Evolutionary conservation across 2,797 vertebrate genomes (phyloP), one percentile per base, ranked within the genome.

Genomic region (Lepidocolaptes lacrymiger): DNA sequence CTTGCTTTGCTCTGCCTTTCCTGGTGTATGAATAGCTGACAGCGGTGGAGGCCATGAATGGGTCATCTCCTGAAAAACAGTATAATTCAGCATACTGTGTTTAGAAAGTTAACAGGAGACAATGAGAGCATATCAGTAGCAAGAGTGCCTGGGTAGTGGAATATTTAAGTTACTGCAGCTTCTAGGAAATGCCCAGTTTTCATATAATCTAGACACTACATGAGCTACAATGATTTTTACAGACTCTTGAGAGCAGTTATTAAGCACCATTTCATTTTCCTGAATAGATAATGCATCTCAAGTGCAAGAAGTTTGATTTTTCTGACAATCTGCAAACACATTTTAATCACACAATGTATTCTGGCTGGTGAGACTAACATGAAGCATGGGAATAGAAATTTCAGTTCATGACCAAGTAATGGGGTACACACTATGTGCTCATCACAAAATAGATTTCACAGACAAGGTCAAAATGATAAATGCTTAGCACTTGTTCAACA

Each of bases 31-130:
- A 97, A 99, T 98, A 93, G 98, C 98, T 89, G 98, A 98, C 54
- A 98, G 97, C 14, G 98, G 98, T 0, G 98, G 97, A 88, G 98
- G 98, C 99, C 99, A 99, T 88, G 98, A 98, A 97, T 99, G 98
- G 97, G 99, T 99, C 99, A 99, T 99, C 97, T 99, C 99, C 99
- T 99, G 97, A 74, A 92, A 90, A 96, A 93, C 63, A 90, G n/a
- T 17, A 87, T 85, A 27, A 39, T 68, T 80, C 76, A 96, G 71
- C 34, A 90, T 89, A 94, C 39, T 85, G 51, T 26, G 41, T 80
- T 96, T 87, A 97, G 55, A 74, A 75, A 95, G 51, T 84, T 82
- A 91, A 3, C 21, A 51, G 18, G 54, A 89, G 36, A 44, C 55
- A 56, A 63, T 66, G 43, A 73, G 1, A 83, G 51, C 46, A 16